Base-by-base conservation (phyloP, 1,140 invertebrate genomes). In the Sogatella furcifera region DNA sequence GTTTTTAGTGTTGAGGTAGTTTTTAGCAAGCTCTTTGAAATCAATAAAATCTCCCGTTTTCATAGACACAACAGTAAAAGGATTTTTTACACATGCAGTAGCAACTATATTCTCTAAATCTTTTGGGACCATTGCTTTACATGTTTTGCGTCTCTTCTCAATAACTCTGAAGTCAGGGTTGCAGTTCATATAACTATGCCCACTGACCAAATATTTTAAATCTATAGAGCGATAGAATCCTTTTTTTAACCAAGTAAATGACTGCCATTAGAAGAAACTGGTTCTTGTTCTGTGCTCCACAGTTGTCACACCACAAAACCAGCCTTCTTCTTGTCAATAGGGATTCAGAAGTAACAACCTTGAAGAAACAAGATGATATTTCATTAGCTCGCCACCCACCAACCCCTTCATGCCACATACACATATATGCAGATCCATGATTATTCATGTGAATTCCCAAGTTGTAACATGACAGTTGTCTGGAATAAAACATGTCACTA, bases 11-110 rank as follows among this genome's bases (percentile, higher is more conserved):
- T 58, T 58, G 42, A 58, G 56, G 42, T 58, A 58, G 13, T 58
- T 58, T 24, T 58, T 58, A 58, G 56, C 56, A 58, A 58, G 56
- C 56, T 58, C 56, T 58, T 58, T 58, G 56, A 58, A 58, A 21
- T 58, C 56, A 46, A 58, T 58, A 46, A 58, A 58, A 58, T 58
- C 56, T 28, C 15, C 56, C 43, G 38, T 44, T 58, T 58, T 43
- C 56, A 58, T 58, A n/a, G 55, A 42, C n/a, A 58, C 56, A 58
- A 44, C 38, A 8, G 5, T 44, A 46, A 44, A 44, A 21, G 56
- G 38, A 21, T 58, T 58, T 46, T 58, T 58, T 21, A 28, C 38
- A 58, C 56, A 58, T 21, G 42, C 56, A 58, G 56, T 21, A 22
- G 42, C 56, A 58, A 58, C 56, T 21, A 58, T 28, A 58, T 44